Base-by-base conservation (phyloP, 2,888 invertebrate genomes). In the Allophyes oxyacanthae region DNA sequence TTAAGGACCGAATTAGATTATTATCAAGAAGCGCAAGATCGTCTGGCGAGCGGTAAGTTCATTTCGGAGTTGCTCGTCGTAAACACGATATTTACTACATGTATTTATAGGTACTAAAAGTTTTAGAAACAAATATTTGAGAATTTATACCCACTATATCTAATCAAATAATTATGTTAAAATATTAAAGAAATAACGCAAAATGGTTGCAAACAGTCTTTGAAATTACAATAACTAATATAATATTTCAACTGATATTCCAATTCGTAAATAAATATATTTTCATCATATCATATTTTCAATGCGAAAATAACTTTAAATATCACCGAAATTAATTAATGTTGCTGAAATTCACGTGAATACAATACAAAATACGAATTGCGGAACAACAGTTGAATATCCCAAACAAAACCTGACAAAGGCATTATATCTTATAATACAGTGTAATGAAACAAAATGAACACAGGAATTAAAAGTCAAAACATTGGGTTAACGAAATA, bases 1-100 rank as follows among this genome's bases (percentile, higher is more conserved):
- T 13, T 64, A 44, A 64, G 55, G 34, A 33, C 15, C 13, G 55
- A 75, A 74, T 74, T 72, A 59, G 73, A 75, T 75, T 74, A 75
- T 72, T 62, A 72, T 64, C 72, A 58, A 59, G 72, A 55, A 45
- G 48, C 43, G 45, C 54, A 48, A 55, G 48, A 59, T 56, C 56
- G 51, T 40, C 32, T 55, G 41, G 32, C 43, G 15, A 40, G 13
- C 49, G 54, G 42, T 68, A 72, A 73, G 55, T 62, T 55, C 46
- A 49, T 75, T 73, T 60, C n/a, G 33, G 32, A 59, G 42, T 36
- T 26, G 38, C 50, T 63, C 28, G 36, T 3, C 48, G 37, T 36
- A 46, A 66, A 56, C 55, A 38, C 37, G 59, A 56, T 36, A 42
- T 56, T 62, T 44, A 34, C 20, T 37, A 40, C 14, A 26, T 40